These are phyloP conservation scores for Rhagologus leucostigma DNA, from an alignment of 2,113 vertebrate species.

Conservation along the genomic window DNA sequence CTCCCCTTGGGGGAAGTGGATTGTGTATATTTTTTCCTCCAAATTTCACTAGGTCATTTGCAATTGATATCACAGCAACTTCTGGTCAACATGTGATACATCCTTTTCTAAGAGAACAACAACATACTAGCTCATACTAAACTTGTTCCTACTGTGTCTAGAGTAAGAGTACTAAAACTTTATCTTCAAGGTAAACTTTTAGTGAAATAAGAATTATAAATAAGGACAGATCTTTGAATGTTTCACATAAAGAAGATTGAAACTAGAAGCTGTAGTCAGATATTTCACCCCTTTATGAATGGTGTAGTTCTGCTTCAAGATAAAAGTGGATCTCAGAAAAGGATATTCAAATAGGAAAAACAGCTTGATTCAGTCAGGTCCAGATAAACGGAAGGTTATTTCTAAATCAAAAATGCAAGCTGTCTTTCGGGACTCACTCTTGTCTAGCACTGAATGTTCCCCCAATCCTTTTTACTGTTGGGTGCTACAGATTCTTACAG, in stretches of 20 bases:
- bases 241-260: neutral
- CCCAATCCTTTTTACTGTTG: neutral
- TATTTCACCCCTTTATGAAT: neutral
- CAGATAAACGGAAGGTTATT: neutral
- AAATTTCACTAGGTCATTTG: neutral
- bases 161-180: neutral
- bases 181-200: neutral
- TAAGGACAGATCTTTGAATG: neutral
- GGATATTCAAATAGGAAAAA: neutral
- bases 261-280: neutral
- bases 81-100: neutral
- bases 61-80: neutral
- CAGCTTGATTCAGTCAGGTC: neutral
- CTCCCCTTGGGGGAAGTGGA: accelerated
- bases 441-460: neutral
- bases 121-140: neutral
- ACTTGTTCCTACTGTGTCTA: neutral
- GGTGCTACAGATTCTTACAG: neutral
- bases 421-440: neutral
- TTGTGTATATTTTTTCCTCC: neutral
- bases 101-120: neutral
- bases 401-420: neutral
- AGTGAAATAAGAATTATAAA: neutral
- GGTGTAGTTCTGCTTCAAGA: neutral
- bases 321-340: neutral